These are phyloP conservation scores for Anas capensis DNA, from an alignment of 2,797 vertebrate genomes.

Conservation along the genomic window DNA sequence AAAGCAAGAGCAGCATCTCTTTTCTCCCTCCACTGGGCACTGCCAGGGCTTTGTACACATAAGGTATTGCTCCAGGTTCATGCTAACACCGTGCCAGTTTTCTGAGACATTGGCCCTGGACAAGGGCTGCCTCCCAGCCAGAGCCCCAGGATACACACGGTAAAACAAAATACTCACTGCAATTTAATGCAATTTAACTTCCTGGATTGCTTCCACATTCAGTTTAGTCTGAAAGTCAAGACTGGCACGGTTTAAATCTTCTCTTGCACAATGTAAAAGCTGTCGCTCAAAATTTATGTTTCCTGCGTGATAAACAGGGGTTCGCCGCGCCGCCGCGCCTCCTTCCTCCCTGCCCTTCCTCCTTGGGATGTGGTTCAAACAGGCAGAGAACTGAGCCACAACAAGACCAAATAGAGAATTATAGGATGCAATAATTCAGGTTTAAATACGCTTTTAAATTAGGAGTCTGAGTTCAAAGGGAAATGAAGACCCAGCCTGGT, in stretches of 20 bases:
- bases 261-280: background rate
- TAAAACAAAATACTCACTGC: background rate
- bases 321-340: rapidly evolving
- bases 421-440: background rate
- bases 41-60: rapidly evolving
- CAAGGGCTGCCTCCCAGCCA: background rate
- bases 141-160: background rate
- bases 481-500: background rate
- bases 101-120: rapidly evolving
- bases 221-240: slow-evolving; percentile 24
- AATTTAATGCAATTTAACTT: background rate
- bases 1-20: background rate
- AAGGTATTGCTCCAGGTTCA: rapidly evolving
- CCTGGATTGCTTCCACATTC: background rate
- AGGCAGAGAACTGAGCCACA: background rate
- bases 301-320: background rate
- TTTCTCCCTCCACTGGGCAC: background rate
- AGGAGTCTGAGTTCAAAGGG: background rate
- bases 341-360: background rate
- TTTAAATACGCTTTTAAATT: background rate
- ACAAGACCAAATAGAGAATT: background rate
- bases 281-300: background rate
- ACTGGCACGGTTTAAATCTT: slow-evolving; percentile 9
- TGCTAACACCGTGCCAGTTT: rapidly evolving
- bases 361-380: background rate